Evolutionary conservation across 1,140 invertebrate genomes (phyloP).

Genomic region (Polyergus mexicanus): DNA sequence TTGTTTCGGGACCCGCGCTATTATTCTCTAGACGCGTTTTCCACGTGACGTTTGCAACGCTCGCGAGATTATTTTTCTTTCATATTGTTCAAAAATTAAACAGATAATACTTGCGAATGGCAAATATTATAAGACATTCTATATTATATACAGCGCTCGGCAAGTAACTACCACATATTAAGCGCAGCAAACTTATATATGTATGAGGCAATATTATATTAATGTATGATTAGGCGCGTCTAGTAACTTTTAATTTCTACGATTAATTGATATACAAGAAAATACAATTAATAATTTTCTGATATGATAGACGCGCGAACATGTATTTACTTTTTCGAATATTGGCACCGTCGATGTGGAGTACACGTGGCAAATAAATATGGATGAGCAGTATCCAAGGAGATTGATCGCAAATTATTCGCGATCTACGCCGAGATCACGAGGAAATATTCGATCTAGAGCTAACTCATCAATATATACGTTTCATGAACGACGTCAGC

Average conservation of each 20-base stretch:
- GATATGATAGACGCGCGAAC: conserved; percentile 63
- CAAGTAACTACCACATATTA: neutral
- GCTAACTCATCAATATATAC: neutral
- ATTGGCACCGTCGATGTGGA: conserved; percentile 70
- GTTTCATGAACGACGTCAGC: neutral
- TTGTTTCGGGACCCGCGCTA: neutral
- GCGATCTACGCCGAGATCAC: conserved; percentile 1
- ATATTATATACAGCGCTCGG: neutral
- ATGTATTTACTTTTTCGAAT: conserved; percentile 73
- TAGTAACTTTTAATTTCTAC: neutral
- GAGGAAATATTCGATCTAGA: neutral
- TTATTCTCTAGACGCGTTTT: neutral
- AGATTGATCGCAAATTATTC: conserved; percentile 24
- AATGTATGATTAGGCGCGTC: neutral
- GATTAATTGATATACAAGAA: neutral
- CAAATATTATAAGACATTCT: neutral
- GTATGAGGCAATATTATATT: neutral
- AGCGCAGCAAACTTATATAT: neutral
- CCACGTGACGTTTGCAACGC: neutral
- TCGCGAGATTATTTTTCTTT: neutral
- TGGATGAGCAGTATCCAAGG: conserved; percentile 76
- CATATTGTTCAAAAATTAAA: too few species aligned
- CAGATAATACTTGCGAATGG: too few species aligned
- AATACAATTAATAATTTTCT: neutral
- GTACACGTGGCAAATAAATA: conserved; percentile 76